Conservation (phyloP, 2,797 vertebrate species). For the Acanthurus tractus region DNA sequence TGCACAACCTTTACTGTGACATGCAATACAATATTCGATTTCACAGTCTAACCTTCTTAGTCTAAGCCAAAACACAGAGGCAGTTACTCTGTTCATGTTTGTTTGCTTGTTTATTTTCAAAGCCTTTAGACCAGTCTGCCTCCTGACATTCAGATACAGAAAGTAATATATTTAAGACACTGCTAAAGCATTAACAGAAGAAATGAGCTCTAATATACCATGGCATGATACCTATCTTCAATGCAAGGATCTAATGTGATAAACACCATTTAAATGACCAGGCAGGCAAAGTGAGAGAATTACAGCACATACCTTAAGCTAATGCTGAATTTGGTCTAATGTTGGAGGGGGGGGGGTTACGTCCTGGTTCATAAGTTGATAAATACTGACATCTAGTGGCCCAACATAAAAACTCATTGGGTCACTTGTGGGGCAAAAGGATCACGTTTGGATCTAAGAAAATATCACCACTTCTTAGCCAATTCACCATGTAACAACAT, state of each 20-base stretch:
- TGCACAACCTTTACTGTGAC: conserved; percentile 24
- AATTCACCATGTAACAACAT: neutral
- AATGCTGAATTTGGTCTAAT: neutral
- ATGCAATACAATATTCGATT: conserved; percentile 7
- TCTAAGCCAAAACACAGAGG: neutral
- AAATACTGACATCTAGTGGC: conserved; percentile 82
- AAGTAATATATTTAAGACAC: neutral
- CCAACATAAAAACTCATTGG: neutral
- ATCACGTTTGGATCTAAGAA: conserved; percentile 3
- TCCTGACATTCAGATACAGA: neutral
- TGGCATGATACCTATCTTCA: neutral
- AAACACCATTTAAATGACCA: neutral
- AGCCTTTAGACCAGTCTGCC: neutral
- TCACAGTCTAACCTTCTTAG: neutral
- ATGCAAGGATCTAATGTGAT: neutral
- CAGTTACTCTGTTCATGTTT: no score
- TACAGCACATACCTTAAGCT: neutral
- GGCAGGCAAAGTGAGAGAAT: neutral
- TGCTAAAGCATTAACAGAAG: neutral
- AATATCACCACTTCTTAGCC: conserved; percentile 56
- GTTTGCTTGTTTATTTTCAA: neutral
- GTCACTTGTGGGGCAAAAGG: neutral
- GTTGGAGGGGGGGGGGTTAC: neutral
- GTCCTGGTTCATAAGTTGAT: conserved; percentile 54
- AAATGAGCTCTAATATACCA: neutral